These are phyloP conservation scores for Ceriagrion tenellum DNA, from an alignment of 2,888 invertebrate genomes.

Conservation along the genomic window DNA sequence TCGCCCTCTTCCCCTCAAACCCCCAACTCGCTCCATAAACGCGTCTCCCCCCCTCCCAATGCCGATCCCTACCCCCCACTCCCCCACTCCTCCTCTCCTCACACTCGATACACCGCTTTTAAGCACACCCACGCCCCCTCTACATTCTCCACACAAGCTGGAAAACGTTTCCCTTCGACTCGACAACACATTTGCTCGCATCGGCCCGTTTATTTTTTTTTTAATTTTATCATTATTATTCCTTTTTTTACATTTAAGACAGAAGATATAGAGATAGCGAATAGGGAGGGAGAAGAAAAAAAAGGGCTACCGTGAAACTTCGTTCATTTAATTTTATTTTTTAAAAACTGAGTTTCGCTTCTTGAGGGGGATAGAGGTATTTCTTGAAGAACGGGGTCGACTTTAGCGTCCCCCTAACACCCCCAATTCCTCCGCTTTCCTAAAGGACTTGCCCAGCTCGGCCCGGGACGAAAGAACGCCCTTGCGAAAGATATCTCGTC, in stretches of 20 bases:
- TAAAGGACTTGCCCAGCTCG: neutral
- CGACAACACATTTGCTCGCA: neutral
- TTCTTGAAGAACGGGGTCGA: neutral
- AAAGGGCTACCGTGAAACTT: neutral
- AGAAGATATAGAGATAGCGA: neutral
- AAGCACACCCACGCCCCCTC: slow-evolving; percentile 26
- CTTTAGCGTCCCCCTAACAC: neutral
- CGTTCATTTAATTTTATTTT: no score
- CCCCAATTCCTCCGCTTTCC: neutral
- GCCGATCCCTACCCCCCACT: neutral
- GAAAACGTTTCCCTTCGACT: neutral
- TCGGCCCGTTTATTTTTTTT: neutral
- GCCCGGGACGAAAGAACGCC: neutral
- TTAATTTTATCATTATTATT: neutral
- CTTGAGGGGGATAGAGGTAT: neutral
- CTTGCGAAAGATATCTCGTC: neutral
- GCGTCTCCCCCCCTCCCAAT: neutral
- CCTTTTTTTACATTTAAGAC: neutral
- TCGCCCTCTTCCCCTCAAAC: neutral
- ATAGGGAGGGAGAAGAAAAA: neutral
- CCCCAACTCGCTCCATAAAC: no score
- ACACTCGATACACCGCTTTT: neutral
- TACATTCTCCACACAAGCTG: neutral
- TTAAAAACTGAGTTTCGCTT: neutral
- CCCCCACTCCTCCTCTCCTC: no score